phyloP scores from a whole-genome alignment of 2,797 vertebrate species.

The Alectoris magna region DNA sequence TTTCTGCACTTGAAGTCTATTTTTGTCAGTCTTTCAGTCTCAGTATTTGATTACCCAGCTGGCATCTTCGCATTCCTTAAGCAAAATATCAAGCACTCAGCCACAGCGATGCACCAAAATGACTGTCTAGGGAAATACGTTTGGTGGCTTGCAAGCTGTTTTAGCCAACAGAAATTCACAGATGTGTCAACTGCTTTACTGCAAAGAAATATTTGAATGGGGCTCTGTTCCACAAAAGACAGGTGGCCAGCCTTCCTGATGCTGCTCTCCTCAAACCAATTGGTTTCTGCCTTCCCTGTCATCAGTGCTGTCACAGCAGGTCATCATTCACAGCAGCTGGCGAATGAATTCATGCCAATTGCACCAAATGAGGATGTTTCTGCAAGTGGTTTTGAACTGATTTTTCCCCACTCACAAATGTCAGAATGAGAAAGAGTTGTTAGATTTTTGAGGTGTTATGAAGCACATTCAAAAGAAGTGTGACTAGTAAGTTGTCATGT shows the following conservation, averaged over 20 bases:
- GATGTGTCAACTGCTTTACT: constrained; percentile 24
- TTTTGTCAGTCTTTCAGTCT: constrained; percentile 24
- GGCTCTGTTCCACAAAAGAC: background rate
- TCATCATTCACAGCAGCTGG: background rate
- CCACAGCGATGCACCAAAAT: background rate
- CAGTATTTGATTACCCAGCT: background rate
- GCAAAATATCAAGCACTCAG: constrained; percentile 26
- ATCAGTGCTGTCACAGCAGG: background rate
- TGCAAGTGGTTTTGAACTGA: background rate
- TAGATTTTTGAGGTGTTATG: background rate
- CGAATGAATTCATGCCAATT: background rate
- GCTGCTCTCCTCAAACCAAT: background rate
- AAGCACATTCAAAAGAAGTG: background rate
- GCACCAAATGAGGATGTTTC: background rate
- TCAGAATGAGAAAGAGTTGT: background rate
- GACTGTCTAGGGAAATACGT: background rate
- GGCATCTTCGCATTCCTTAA: constrained; percentile 23
- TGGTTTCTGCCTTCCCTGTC: constrained; percentile 15
- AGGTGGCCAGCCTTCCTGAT: background rate
- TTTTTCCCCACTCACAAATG: background rate
- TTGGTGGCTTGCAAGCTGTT: constrained; percentile 11
- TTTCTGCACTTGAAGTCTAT: constrained; percentile 27
- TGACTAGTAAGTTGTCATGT: background rate
- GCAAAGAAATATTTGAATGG: background rate
- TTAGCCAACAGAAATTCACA: background rate